A percentile compares a stretch with the other conserved stretches of the same genome.
Conservation (phyloP, 2,888 invertebrate genomes). For the Oligia strigilis region DNA sequence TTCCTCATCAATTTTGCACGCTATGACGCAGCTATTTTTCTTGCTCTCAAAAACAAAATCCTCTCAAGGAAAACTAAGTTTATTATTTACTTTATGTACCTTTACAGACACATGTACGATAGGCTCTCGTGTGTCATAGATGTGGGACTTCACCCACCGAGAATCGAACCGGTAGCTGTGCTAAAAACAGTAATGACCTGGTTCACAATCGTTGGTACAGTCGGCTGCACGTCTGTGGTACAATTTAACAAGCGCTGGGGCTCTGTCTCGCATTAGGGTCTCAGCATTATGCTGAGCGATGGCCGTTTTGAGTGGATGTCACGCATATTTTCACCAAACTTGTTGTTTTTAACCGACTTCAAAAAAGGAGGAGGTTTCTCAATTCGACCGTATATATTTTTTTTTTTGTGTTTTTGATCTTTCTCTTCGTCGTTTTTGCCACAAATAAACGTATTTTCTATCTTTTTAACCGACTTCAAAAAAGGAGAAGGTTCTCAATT, state of each 20-base stretch:
- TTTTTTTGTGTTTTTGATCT: too few species aligned
- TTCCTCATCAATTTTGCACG: constrained; percentile 53
- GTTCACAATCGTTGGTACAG: constrained; percentile 12
- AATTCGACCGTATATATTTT: too few species aligned
- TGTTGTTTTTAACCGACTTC: too few species aligned
- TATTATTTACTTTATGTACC: constrained; percentile 42
- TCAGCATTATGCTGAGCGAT: too few species aligned
- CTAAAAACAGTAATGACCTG: constrained; percentile 38
- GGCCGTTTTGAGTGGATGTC: too few species aligned
- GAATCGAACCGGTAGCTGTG: constrained; percentile 43
- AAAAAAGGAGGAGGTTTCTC: too few species aligned
- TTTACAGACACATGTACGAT: not conserved
- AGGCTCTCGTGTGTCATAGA: constrained; percentile 32
- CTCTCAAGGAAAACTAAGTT: constrained; percentile 43
- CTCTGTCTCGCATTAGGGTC: too few species aligned
- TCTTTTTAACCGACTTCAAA: too few species aligned
- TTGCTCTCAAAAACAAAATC: constrained; percentile 42
- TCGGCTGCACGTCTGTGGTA: not conserved
- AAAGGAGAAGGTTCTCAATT: too few species aligned
- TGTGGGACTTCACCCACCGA: constrained; percentile 41
- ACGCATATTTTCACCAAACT: too few species aligned
- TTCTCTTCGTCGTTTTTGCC: too few species aligned
- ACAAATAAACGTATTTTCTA: too few species aligned
- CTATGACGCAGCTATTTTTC: constrained; percentile 34
- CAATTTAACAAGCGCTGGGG: not conserved